phyloP scores from a whole-genome alignment of 2,888 invertebrate genomes.

The Agonopterix heracliana region DNA sequence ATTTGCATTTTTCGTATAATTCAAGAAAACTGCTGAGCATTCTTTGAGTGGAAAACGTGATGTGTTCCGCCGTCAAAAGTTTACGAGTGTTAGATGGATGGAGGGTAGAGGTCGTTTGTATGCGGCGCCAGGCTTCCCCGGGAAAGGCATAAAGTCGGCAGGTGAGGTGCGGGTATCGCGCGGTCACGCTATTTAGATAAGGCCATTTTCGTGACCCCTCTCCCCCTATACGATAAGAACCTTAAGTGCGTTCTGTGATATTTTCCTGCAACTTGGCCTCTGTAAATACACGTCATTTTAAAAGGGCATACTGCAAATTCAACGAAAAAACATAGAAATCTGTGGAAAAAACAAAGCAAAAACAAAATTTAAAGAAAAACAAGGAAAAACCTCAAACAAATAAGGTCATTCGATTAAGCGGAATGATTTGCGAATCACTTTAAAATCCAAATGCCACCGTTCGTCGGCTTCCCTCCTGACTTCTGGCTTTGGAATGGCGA shows the following conservation, averaged over 20 bases:
- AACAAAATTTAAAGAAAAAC: conserved; percentile 23
- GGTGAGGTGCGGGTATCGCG: conserved; percentile 63
- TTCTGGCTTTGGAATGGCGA: conserved; percentile 61
- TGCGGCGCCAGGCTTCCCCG: conserved; percentile 53
- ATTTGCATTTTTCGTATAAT: conserved; percentile 68
- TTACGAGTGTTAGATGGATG: conserved; percentile 48
- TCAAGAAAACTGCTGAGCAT: conserved; percentile 45
- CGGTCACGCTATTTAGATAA: conserved; percentile 73
- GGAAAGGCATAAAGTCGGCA: conserved; percentile 67
- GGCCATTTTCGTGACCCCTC: conserved; percentile 55
- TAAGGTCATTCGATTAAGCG: conserved; percentile 67
- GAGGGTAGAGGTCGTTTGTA: conserved; percentile 61
- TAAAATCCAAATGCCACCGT: conserved; percentile 67
- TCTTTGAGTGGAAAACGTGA: conserved; percentile 21
- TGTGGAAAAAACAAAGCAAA: not conserved
- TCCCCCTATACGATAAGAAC: conserved; percentile 44
- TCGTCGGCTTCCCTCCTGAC: conserved; percentile 57
- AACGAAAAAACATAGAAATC: not conserved
- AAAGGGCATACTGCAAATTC: not conserved
- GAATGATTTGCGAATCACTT: conserved; percentile 71
- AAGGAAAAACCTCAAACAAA: conserved; percentile 51
- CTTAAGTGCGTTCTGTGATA: conserved; percentile 35
- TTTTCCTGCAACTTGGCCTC: conserved; percentile 29
- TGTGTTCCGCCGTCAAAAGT: conserved; percentile 40
- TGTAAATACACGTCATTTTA: not conserved